A percentile compares a stretch with the other conserved stretches of the same genome.
Evolutionary conservation across 2,113 vertebrate genomes (phyloP).

Genomic region (Trachemys scripta): DNA sequence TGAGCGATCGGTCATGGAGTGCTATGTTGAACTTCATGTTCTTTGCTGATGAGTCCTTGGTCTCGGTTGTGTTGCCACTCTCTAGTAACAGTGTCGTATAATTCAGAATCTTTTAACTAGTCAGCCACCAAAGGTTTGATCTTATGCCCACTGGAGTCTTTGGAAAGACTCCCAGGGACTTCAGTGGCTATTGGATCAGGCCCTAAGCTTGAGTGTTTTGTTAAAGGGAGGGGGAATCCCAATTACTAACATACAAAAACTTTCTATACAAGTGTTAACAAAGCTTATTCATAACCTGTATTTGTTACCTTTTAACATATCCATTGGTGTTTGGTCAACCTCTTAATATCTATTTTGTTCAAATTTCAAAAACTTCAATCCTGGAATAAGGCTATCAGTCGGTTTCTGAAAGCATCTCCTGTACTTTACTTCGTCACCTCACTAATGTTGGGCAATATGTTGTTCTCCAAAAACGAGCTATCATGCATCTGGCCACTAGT

Average conservation of each 20-base stretch:
- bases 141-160: not conserved
- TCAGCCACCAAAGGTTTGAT: not conserved
- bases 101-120: not conserved
- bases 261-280: not conserved
- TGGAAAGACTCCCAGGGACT: not conserved
- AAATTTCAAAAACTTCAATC: not conserved
- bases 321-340: not conserved
- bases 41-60: not conserved
- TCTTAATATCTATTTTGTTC: not conserved
- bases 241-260: not conserved
- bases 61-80: not conserved
- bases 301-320: not conserved
- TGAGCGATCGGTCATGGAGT: not conserved
- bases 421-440: not conserved
- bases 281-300: not conserved
- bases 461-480: not conserved
- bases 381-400: not conserved
- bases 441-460: not conserved
- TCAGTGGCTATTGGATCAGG: not conserved
- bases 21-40: not conserved
- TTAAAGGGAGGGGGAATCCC: not conserved
- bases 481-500: not conserved
- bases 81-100: not conserved
- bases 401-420: not conserved
- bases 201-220: not conserved